phyloP scores from a whole-genome alignment of 2,797 vertebrate species.

The Artibeus lituratus region DNA sequence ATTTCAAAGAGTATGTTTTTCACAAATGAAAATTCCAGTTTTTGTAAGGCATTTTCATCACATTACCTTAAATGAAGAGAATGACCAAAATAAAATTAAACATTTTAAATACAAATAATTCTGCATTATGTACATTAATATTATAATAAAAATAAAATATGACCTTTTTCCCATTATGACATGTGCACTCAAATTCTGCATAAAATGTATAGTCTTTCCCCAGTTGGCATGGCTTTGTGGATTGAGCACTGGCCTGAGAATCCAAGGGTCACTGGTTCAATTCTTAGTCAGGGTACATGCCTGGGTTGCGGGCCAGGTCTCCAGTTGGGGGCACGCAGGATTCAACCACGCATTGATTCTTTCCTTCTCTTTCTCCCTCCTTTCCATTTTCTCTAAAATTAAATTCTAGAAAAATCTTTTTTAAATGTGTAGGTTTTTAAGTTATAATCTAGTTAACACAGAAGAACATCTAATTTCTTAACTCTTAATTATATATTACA shows the following conservation, averaged over 20 bases:
- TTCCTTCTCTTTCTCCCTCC: no score
- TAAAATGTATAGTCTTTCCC: neutral
- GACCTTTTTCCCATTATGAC: neutral
- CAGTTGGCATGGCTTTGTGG: no score
- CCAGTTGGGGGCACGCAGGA: no score
- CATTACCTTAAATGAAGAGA: neutral
- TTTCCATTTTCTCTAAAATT: no score
- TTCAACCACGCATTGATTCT: no score
- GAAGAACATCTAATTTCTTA: slow-evolving; percentile 50
- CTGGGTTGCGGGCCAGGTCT: no score
- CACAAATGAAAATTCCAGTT: neutral
- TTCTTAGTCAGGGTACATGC: no score
- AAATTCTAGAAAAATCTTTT: no score
- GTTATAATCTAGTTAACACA: slow-evolving; percentile 35
- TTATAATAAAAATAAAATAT: neutral
- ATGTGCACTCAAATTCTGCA: neutral
- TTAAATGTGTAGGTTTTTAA: neutral
- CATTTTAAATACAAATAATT: neutral
- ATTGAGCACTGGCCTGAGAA: no score
- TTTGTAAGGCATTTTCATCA: neutral
- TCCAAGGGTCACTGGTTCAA: no score
- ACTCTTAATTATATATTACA: slow-evolving; percentile 49
- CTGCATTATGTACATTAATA: neutral
- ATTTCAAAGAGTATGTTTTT: neutral
- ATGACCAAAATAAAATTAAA: neutral